These are phyloP conservation scores for Drosophila monieri DNA, from an alignment of 2,888 invertebrate genomes.

Conservation along the genomic window DNA sequence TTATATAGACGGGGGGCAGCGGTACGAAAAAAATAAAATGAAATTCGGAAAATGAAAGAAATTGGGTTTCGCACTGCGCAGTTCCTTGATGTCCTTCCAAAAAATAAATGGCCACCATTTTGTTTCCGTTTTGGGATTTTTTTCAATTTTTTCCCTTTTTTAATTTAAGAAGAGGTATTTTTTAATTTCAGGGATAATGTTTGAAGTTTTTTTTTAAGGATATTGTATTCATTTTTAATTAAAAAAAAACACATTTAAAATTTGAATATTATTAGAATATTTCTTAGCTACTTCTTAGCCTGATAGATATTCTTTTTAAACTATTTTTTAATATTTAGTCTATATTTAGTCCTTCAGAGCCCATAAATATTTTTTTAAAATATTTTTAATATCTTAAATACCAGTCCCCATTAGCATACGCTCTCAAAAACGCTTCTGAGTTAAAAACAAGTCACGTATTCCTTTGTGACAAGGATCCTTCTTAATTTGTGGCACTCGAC, in stretches of 20 bases:
- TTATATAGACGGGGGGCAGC: conserved; percentile 32
- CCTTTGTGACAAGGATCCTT: background rate
- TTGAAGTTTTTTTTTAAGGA: no score
- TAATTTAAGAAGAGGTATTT: background rate
- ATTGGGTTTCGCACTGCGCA: conserved; percentile 24
- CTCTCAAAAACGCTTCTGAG: background rate
- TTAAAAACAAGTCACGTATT: background rate
- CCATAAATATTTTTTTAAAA: no score
- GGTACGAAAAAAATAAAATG: no score
- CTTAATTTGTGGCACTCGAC: conserved; percentile 1
- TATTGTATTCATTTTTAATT: no score
- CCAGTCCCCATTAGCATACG: background rate
- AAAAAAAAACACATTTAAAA: no score
- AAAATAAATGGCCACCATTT: conserved; percentile 2
- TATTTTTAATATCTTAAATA: no score
- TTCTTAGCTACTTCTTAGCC: no score
- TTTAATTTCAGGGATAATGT: background rate
- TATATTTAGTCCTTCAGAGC: no score
- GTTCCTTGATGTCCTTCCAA: conserved; percentile 22
- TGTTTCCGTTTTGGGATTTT: background rate
- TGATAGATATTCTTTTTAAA: no score
- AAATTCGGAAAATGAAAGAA: conserved; percentile 1
- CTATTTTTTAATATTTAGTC: no score
- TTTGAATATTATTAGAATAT: no score
- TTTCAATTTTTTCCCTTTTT: background rate